These are phyloP conservation scores for Apamea sordens DNA, from an alignment of 2,888 invertebrate genomes.

Conservation along the genomic window DNA sequence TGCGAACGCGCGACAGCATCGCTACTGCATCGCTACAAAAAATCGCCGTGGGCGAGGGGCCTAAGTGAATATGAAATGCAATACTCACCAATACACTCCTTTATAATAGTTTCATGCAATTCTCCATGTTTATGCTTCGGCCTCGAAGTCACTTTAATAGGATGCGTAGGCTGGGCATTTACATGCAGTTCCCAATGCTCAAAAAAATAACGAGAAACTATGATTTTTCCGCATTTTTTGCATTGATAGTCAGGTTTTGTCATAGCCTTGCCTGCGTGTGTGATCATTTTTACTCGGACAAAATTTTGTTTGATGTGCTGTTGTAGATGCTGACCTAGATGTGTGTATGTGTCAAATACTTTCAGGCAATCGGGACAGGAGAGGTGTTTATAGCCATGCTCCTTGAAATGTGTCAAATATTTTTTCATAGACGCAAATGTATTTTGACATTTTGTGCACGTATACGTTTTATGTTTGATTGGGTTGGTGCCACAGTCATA, in stretches of 20 bases:
- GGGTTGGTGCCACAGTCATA: accelerated
- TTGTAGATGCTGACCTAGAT: slow-evolving; percentile 59
- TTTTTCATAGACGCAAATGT: slow-evolving; percentile 40
- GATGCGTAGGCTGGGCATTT: neutral
- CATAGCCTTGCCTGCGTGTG: neutral
- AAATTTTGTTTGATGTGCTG: slow-evolving; percentile 66
- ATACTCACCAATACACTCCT: slow-evolving; percentile 41
- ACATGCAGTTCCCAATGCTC: slow-evolving; percentile 77
- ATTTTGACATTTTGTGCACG: slow-evolving; percentile 67
- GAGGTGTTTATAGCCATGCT: slow-evolving; percentile 51
- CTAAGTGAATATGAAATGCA: neutral
- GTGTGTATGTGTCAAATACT: accelerated
- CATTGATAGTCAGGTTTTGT: slow-evolving; percentile 62
- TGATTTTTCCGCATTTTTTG: slow-evolving; percentile 44
- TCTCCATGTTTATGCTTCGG: neutral
- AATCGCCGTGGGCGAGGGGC: too few relatives aligned
- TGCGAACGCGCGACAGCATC: too few relatives aligned
- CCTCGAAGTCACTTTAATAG: accelerated
- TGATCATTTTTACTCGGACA: slow-evolving; percentile 44
- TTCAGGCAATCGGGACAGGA: slow-evolving; percentile 71
- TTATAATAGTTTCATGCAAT: slow-evolving; percentile 5
- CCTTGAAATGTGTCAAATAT: slow-evolving; percentile 69
- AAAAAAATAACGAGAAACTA: slow-evolving; percentile 58
- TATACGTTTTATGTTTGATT: accelerated
- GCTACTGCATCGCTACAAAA: too few relatives aligned